A percentile compares a stretch with the other conserved stretches of the same genome.
phyloP scores from a whole-genome alignment of 1,140 invertebrate genomes.

The Meloidogyne floridensis region DNA sequence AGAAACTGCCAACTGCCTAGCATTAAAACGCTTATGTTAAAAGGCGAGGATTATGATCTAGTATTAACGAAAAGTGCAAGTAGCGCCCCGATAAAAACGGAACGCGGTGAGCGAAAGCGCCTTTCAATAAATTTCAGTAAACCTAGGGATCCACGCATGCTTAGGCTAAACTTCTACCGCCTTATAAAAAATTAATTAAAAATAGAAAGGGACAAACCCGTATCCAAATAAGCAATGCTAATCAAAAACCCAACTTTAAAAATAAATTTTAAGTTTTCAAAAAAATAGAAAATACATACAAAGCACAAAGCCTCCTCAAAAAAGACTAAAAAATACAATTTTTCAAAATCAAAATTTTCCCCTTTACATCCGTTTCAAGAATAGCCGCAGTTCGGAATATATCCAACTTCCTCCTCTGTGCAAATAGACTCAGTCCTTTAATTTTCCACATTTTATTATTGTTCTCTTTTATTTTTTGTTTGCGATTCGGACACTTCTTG shows the following conservation, averaged over 20 bases:
- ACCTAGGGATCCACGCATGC: too few species aligned
- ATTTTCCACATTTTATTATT: neutral
- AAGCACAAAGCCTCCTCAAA: conserved; percentile 86
- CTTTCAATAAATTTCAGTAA: too few species aligned
- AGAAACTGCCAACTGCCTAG: too few species aligned
- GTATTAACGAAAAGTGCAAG: too few species aligned
- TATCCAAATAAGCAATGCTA: conserved; percentile 90
- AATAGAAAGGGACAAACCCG: conserved; percentile 70
- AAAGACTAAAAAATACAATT: conserved; percentile 31
- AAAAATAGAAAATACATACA: conserved; percentile 63
- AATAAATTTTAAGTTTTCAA: neutral
- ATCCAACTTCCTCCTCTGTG: conserved; percentile 46
- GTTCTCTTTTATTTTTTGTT: neutral
- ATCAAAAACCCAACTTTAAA: conserved; percentile 77
- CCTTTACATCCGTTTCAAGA: conserved; percentile 31
- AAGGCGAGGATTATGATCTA: too few species aligned
- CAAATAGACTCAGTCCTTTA: conserved; percentile 13
- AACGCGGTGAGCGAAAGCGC: too few species aligned
- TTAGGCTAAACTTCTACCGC: too few species aligned
- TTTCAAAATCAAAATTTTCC: neutral
- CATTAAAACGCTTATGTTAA: too few species aligned
- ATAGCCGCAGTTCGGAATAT: conserved; percentile 43
- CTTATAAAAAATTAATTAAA: too few species aligned
- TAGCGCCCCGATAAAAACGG: too few species aligned
- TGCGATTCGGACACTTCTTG: neutral